Base-by-base conservation (phyloP, 2,113 vertebrate species). In the Ascaphus truei region DNA sequence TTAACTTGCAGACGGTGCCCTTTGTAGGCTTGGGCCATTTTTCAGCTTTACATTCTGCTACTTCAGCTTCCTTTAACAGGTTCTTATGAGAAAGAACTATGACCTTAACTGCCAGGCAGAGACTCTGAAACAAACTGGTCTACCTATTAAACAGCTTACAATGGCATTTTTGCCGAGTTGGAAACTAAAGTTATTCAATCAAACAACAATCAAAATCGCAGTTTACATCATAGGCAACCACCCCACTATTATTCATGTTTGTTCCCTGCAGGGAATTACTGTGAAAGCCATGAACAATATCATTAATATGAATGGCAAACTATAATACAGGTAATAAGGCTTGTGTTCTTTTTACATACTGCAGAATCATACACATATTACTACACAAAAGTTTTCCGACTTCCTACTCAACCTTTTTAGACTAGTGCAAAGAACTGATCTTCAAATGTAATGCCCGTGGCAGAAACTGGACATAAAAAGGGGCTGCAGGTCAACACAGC, bases 121-220 rank as follows among this genome's bases (percentile, higher is more conserved):
- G 76, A 80, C 74, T 76, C 77, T 75, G 69, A 83, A 75, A 91
- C 64, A 80, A 91, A 93, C 83, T 81, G 47, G 45, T 79, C 88
- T 84, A 79, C 76, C 83, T 89, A 89, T 85, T 92, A 89, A 94
- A 96, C 41, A 87, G 90, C 91, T 93, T 92, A 92, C 85, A 73
- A 72, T 83, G 82, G 81, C 31, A 13, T 85, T 80, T 90, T 88
- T 89, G 75, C 79, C 81, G 69, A 77, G 75, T 81, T 85, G 81
- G 66, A 82, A 88, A 89, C 76, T 78, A 85, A 87, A 86, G 83
- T 91, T 89, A 88, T 87, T 93, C 79, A 83, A 91, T 87, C 80
- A 93, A 88, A 36, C 13, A 37, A 62, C 80, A 83, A 91, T 88
- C 81, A 92, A 88, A 86, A 81, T 76, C 86, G 80, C 78, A 83